Conservation (phyloP, 2,113 vertebrate genomes). For the Oxygymnocypris stewartii region DNA sequence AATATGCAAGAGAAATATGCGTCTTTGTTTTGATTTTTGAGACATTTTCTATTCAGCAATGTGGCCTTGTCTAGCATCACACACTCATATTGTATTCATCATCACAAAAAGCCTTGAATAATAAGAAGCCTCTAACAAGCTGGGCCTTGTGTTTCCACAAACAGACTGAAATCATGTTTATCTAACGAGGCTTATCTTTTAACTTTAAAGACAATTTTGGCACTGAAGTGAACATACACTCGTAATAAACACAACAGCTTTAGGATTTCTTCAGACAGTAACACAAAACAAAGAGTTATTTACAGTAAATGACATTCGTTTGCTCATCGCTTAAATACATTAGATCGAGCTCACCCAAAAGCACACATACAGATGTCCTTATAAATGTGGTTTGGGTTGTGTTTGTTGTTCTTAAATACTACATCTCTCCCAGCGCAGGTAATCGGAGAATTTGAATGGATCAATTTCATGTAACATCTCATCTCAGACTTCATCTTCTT, state of each 20-base stretch:
- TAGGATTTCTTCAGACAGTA: background rate
- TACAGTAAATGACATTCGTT: constrained; percentile 35
- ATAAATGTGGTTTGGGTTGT: background rate
- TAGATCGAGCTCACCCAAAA: background rate
- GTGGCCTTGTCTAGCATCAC: background rate
- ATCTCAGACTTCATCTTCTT: background rate
- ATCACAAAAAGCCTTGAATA: constrained; percentile 28
- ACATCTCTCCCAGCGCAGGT: background rate
- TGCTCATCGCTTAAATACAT: constrained; percentile 71
- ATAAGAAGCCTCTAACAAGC: constrained; percentile 18
- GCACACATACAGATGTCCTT: background rate
- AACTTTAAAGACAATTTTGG: background rate
- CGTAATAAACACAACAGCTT: background rate
- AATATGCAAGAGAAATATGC: background rate
- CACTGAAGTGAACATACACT: constrained; percentile 29
- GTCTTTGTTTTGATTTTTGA: background rate
- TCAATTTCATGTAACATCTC: background rate
- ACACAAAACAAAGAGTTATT: constrained; percentile 30
- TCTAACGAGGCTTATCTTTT: background rate
- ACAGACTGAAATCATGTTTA: constrained; percentile 8
- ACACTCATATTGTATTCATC: background rate
- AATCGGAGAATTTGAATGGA: background rate
- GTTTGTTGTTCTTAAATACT: constrained; percentile 7
- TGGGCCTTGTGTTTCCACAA: background rate
- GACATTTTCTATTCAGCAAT: background rate